These are phyloP conservation scores for Bombylius major DNA, from an alignment of 2,888 invertebrate species.

Conservation along the genomic window DNA sequence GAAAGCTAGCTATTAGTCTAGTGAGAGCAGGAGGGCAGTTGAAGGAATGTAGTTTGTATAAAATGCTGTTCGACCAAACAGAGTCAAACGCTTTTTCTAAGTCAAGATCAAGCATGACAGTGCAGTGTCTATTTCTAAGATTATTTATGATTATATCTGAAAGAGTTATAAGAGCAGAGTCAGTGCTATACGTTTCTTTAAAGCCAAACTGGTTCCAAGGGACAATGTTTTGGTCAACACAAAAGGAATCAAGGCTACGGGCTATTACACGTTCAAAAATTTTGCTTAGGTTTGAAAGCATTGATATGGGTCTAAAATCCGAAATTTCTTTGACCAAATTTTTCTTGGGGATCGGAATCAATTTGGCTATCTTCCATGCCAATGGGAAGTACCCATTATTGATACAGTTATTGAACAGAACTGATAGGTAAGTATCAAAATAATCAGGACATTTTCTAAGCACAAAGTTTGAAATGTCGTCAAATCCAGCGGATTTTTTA, in stretches of 20 bases:
- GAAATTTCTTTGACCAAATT: not conserved
- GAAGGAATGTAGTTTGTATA: no score
- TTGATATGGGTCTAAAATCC: not conserved
- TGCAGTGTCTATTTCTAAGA: no score
- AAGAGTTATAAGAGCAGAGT: no score
- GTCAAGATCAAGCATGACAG: no score
- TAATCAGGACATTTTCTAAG: not conserved
- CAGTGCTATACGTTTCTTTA: no score
- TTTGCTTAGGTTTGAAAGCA: not conserved
- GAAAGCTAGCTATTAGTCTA: no score
- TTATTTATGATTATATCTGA: no score
- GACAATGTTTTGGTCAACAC: no score
- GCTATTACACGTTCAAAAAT: not conserved
- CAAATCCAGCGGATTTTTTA: not conserved
- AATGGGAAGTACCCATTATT: not conserved
- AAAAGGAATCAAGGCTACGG: accelerated
- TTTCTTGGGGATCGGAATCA: not conserved
- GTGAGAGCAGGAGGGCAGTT: no score
- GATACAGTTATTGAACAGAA: not conserved
- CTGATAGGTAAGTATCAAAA: not conserved
- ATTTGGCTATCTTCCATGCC: not conserved
- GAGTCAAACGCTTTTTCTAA: no score
- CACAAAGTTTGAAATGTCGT: not conserved
- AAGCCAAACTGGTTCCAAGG: no score
- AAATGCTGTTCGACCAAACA: no score